These are phyloP conservation scores for Drosophila ambigua DNA, from an alignment of 1,140 invertebrate genomes.

Conservation along the genomic window DNA sequence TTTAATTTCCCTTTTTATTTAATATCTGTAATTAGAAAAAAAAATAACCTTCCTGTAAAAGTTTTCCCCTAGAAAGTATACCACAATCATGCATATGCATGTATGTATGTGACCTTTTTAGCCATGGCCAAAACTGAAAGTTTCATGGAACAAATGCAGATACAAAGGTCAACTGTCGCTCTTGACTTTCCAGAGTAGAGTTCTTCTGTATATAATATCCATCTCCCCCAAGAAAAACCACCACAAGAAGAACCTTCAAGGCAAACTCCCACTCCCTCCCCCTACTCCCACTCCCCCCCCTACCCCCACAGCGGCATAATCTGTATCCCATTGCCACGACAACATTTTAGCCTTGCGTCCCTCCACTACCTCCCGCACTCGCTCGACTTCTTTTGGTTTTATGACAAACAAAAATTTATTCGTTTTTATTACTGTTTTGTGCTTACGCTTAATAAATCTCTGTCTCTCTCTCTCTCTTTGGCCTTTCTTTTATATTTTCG, in stretches of 20 bases:
- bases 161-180: conserved; percentile 47
- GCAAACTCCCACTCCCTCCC: conserved; percentile 1
- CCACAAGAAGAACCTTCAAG: conserved; percentile 40
- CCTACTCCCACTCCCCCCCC: too few relatives aligned
- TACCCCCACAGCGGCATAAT: conserved; percentile 19
- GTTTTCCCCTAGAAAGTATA: conserved; percentile 14
- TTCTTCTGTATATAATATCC: conserved; percentile 6
- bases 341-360: conserved; percentile 6
- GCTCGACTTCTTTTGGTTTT: conserved; percentile 7
- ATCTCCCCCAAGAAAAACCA: neutral
- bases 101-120: conserved; percentile 22
- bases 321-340: conserved; percentile 50
- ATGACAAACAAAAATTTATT: conserved; percentile 63
- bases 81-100: neutral
- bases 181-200: conserved; percentile 35
- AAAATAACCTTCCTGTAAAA: conserved; percentile 3
- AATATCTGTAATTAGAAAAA: conserved; percentile 36
- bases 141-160: conserved; percentile 42
- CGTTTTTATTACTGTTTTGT: conserved; percentile 38
- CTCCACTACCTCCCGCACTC: neutral
- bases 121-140: conserved; percentile 37
- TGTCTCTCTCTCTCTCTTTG: conserved; percentile 29
- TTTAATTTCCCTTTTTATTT: conserved; percentile 60
- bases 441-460: conserved; percentile 65
- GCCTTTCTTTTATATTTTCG: conserved; percentile 32